Percentiles rank a stretch among this genome's conserved stretches.
These are phyloP conservation scores for Dysdera silvatica DNA, from an alignment of 1,140 invertebrate species.

Conservation along the genomic window DNA sequence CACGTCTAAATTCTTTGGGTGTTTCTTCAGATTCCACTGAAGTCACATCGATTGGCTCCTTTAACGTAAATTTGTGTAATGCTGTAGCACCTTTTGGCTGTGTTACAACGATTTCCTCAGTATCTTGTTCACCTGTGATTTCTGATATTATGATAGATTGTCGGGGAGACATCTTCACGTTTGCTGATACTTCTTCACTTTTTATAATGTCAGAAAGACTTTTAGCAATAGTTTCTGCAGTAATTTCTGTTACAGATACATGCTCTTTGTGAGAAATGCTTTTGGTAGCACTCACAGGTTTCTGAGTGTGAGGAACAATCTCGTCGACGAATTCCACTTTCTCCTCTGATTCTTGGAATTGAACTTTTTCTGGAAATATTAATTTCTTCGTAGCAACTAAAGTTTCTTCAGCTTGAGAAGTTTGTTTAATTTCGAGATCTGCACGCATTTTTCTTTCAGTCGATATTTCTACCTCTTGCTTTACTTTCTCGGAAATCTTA, in stretches of 20 bases:
- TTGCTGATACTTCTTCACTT: conserved; percentile 8
- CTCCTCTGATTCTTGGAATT: too few relatives aligned
- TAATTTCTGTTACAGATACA: not conserved
- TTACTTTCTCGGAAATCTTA: conserved; percentile 8
- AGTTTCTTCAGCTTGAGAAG: conserved; percentile 8
- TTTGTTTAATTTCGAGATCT: conserved; percentile 28
- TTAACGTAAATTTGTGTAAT: conserved; percentile 7
- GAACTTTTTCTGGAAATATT: conserved; percentile 13
- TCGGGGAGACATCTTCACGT: conserved; percentile 18
- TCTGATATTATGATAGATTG: conserved; percentile 28
- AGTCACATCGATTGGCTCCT: conserved; percentile 22
- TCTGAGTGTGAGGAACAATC: too few relatives aligned
- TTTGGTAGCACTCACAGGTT: too few relatives aligned
- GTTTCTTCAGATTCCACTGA: conserved; percentile 25
- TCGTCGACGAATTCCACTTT: too few relatives aligned
- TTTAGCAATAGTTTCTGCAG: not conserved
- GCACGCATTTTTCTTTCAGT: conserved; percentile 10
- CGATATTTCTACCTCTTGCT: conserved; percentile 33
- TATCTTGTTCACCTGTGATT: conserved; percentile 18
- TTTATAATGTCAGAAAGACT: not conserved
- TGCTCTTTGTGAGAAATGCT: not conserved
- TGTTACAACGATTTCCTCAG: conserved; percentile 18
- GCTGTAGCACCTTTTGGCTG: conserved; percentile 19
- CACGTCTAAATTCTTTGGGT: conserved; percentile 23
- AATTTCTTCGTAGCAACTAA: not conserved